Evolutionary conservation across 2,888 invertebrate species (phyloP), one percentile per base, ranked within the genome.

Genomic region (Drosophila cracens): DNA sequence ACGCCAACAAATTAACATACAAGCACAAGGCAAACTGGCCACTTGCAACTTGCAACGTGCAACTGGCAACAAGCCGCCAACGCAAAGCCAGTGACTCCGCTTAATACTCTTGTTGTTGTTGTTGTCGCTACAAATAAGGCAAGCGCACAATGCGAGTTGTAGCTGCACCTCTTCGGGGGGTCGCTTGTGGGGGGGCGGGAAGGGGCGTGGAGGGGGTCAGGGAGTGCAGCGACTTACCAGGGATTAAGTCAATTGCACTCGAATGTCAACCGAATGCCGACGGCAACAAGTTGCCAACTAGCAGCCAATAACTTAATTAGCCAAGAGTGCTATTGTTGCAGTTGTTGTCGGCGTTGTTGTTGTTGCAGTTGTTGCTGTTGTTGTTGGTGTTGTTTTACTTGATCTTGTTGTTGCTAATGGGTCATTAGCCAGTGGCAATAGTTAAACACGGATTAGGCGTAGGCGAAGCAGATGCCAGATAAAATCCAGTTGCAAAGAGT

Each of bases 71-170:
- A 73, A 73, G 77, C 69, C 85, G 84, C 87, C 89, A 79, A 88
- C 88, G 85, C 85, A 88, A 67, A 73, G 66, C 74, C 65, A 71
- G 66, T 71, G 57, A 66, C 70, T 80, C 51, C 54, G 64, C 52
- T 65, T 59, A 62, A 43, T 53, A 56, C 29, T 64, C 62, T 48
- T 69, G 77, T 48, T 56, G 72, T 56, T 61, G 62, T 68, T 79
- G 83, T 87, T 88, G 90, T 87, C 87, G 74, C 76, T 83, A 91
- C 91, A 91, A 92, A 92, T 91, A 91, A 92, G 91, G 91, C 84
- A 59, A 85, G 74, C 61, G 70, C 80, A 85, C 86, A 85, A 86
- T 82, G 71, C 70, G 63, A 72, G 57, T 62, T 64, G 71, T 63
- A 67, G 53, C 46, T 71, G 76, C 72, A 74, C 49, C 75, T 72